A percentile compares a stretch with the other conserved stretches of the same genome.
Evolutionary conservation across 2,888 invertebrate genomes (phyloP).

Genomic region (Aromia moschata): DNA sequence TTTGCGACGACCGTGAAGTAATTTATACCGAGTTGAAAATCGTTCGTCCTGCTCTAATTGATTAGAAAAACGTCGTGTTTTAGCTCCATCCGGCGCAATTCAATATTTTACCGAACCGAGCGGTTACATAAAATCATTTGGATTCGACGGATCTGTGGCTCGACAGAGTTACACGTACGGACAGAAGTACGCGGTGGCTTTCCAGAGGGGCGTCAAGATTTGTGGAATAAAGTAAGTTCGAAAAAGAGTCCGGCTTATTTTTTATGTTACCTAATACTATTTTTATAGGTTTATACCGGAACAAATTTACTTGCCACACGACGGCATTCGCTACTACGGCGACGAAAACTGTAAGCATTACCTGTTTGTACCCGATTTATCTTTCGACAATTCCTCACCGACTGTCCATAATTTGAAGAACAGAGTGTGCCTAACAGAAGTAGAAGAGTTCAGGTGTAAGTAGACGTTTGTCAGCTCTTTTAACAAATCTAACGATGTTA

Average conservation of each 20-base stretch:
- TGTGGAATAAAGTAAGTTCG: slow-evolving; percentile 53
- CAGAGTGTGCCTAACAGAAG: slow-evolving; percentile 36
- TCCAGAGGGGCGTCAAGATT: slow-evolving; percentile 62
- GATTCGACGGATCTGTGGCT: slow-evolving; percentile 60
- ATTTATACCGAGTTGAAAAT: too few species aligned
- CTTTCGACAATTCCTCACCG: slow-evolving; percentile 34
- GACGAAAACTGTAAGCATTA: slow-evolving; percentile 43
- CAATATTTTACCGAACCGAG: slow-evolving; percentile 71
- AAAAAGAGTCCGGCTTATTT: neutral
- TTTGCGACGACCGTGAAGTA: too few species aligned
- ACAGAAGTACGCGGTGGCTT: slow-evolving; percentile 72
- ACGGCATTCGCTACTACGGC: slow-evolving; percentile 9
- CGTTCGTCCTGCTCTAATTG: too few species aligned
- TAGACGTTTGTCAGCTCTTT: slow-evolving; percentile 5
- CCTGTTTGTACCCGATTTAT: slow-evolving; percentile 46
- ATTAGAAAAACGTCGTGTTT: too few species aligned
- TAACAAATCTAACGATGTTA: too few species aligned
- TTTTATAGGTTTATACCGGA: slow-evolving; percentile 44
- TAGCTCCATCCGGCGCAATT: slow-evolving; percentile 73
- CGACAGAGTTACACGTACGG: slow-evolving; percentile 66
- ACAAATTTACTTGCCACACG: slow-evolving; percentile 37
- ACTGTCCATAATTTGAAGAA: slow-evolving; percentile 28
- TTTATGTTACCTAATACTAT: neutral
- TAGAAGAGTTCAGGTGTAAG: slow-evolving; percentile 39
- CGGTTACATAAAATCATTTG: slow-evolving; percentile 71